Conservation (phyloP, 2,113 vertebrate species). For the Ailuropoda melanoleuca region DNA sequence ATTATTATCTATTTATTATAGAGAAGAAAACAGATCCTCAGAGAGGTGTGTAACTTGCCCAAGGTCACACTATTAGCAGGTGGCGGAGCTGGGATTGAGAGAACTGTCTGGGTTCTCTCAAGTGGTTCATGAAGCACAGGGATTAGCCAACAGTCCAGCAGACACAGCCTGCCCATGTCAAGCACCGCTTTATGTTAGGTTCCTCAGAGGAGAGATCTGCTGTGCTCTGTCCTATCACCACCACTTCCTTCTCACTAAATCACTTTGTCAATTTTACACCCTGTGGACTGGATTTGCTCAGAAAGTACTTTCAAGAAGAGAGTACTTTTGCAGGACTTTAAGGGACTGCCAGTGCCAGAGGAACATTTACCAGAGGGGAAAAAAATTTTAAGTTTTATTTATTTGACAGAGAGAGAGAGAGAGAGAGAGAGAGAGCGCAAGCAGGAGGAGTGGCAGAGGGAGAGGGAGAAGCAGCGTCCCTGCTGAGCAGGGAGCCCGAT, state of each 20-base stretch:
- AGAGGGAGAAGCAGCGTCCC: not conserved
- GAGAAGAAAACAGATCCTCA: not conserved
- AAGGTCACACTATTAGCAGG: not conserved
- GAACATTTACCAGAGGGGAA: not conserved
- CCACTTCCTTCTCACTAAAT: not conserved
- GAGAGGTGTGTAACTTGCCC: not conserved
- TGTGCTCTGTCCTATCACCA: not conserved
- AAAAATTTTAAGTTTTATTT: not conserved
- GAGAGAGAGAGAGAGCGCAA: too few species aligned
- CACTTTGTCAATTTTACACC: not conserved
- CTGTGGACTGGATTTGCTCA: not conserved
- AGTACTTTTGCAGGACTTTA: not conserved
- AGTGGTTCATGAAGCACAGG: not conserved
- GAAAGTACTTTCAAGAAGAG: not conserved
- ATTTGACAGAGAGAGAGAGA: not conserved
- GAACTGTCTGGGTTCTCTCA: not conserved
- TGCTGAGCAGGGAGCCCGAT: not conserved
- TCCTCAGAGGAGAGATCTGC: not conserved
- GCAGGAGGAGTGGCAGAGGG: not conserved
- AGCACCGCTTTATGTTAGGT: not conserved
- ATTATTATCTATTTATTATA: not conserved
- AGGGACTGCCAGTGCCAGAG: not conserved
- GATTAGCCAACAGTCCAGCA: not conserved
- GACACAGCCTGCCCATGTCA: not conserved
- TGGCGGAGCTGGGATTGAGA: not conserved